Base-by-base conservation (phyloP, 1,140 invertebrate species). In the Drosophila baimaii region DNA sequence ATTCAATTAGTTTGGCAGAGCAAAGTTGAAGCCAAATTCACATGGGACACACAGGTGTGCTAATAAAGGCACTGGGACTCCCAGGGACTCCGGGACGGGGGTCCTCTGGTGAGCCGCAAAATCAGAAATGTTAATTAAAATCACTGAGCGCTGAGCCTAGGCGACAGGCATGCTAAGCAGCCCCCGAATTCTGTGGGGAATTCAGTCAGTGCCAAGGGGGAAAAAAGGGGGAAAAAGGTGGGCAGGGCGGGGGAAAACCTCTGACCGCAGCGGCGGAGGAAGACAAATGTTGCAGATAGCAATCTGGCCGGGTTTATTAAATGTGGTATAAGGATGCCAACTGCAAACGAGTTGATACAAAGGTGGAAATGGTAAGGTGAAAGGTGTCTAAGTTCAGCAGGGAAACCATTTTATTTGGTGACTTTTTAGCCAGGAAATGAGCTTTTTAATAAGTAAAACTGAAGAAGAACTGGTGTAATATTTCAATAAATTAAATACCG, bases 111-210 rank as follows among this genome's bases (percentile, higher is more conserved):
- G 54, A 74, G 72, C 83, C 83, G 64, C 83, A 88, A 88, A 88
- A 88, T 88, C 83, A 88, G 83, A 88, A 88, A 88, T 88, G 83
- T 88, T 88, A 88, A 88, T 88, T 88, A 88, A 88, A 88, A 88
- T 88, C 83, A 88, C 79, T 66, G 77, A 80, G 77, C 69, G 73
- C 49, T 73, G 76, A 79, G 81, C 69, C 61, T 41, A 70, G 68
- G 47, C 62, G 70, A 71, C 43, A 59, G 56, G 77, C 77, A 80
- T 80, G 63, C 56, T 61, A 76, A 76, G 56, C 77, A 76, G 78
- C 3, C 70, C 70, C 55, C 25, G 15, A 80, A 80, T 39, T 80
- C 71, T 55, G 57, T 41, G 39, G 80, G 73, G 69, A 71, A 58
- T 71, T 58, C 5, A 15, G 41, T n/a, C 8, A 2, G n/a, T n/a